Evolutionary conservation across 2,113 vertebrate species (phyloP), one percentile per base, ranked within the genome.

Genomic region (human): DNA sequence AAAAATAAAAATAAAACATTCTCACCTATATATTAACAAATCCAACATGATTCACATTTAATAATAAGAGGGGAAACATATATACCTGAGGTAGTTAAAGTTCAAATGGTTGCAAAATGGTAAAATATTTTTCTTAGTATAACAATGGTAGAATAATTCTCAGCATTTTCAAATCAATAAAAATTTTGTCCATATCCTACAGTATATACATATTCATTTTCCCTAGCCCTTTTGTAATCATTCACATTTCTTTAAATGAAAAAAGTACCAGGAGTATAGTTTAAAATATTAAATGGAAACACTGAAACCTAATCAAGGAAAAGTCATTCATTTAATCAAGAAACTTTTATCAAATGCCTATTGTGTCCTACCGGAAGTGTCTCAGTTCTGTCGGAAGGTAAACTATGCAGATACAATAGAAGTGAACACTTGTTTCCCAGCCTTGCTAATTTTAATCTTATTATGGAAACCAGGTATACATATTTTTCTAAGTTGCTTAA

Each of bases 391-490:
- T 6, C 50, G 89, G 45, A 96, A 97, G 55, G 35, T 82, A 70
- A 80, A 72, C 86, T 83, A 30, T 1, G 7, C 13, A 73, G 35
- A 73, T 38, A 83, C 14, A 89, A 94, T 35, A 38, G 50, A 68
- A 50, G 40, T 3, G 8, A 93, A 64, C 40, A 52, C 30, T 93
- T 89, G 55, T 45, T 95, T 95, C 23, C 79, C 82, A 59, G 85
- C 7, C 68, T 75, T 86, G 50, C 27, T 89, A 72, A 92, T 92
- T 48, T 94, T 70, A 95, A 85, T 92, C 83, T 95, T 59, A 90
- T 72, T 90, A 55, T 17, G 25, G 40, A 91, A 95, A 90, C 35
- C 55, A 90, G 18, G n/a, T 92, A 68, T 8, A 48, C 10, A 57
- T 23, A 52, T 32, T 59, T 85, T 90, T 80, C 7, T 0, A 5